These are phyloP conservation scores for Leucopternis melanops DNA, from an alignment of 2,113 vertebrate genomes.

Conservation along the genomic window DNA sequence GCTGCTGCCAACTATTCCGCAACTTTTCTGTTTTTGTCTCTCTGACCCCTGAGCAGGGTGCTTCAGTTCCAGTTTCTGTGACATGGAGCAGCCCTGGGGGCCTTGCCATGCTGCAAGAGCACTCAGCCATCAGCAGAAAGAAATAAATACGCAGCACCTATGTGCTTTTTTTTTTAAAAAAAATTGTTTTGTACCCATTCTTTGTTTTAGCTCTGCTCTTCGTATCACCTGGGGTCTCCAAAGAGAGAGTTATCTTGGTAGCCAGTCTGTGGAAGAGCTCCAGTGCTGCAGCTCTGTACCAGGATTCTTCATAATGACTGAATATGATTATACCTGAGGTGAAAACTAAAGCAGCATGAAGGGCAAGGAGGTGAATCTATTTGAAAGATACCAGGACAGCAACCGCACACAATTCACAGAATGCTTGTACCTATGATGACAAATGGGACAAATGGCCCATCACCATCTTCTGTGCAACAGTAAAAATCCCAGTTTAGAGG, in stretches of 20 bases:
- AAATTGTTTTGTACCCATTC: background rate
- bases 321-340: background rate
- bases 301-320: background rate
- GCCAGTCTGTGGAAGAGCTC: background rate
- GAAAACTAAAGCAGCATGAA: background rate
- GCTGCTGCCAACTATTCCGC: background rate
- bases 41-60: background rate
- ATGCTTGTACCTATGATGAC: background rate
- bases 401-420: background rate
- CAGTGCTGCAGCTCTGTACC: too few species aligned
- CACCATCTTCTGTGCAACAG: background rate
- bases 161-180: background rate
- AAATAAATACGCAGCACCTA: background rate
- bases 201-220: background rate
- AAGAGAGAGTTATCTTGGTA: background rate
- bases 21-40: background rate
- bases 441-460: background rate
- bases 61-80: background rate
- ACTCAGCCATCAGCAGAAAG: background rate
- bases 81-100: background rate
- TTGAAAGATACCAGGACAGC: background rate
- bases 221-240: background rate
- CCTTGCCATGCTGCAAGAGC: accelerated
- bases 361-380: background rate
- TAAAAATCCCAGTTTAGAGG: background rate